Evolutionary conservation across 2,113 vertebrate species (phyloP).

Genomic region (Hystrix brachyura): DNA sequence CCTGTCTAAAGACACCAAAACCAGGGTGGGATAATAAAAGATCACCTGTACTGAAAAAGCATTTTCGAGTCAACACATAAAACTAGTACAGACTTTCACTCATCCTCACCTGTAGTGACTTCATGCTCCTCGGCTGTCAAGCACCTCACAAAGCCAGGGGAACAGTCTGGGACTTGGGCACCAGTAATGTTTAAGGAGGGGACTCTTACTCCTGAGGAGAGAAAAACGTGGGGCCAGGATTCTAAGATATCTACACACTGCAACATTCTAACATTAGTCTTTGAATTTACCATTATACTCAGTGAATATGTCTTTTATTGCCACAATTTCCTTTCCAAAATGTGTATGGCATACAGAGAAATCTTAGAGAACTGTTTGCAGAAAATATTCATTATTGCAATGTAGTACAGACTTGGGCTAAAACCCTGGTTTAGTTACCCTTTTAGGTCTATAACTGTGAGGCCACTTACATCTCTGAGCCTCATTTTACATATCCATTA

Average conservation of each 20-base stretch:
- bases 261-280: not conserved
- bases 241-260: not conserved
- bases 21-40: not conserved
- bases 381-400: constrained; percentile 22
- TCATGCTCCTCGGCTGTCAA: not conserved
- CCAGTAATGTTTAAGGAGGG: not conserved
- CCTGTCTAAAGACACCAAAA: not conserved
- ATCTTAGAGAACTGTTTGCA: not conserved
- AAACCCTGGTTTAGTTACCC: not conserved
- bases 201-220: not conserved
- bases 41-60: not conserved
- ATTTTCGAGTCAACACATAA: not conserved
- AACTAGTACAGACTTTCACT: not conserved
- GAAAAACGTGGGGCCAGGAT: not conserved
- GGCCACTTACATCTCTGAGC: not conserved
- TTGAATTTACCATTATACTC: not conserved
- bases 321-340: not conserved
- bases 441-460: not conserved
- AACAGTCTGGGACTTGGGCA: not conserved
- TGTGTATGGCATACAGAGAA: not conserved
- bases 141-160: not conserved
- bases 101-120: not conserved
- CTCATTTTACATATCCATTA: constrained; percentile 3
- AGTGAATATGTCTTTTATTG: not conserved
- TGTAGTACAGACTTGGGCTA: not conserved